Conservation (phyloP, 2,797 vertebrate genomes). For the Rhinogobio ventralis region DNA sequence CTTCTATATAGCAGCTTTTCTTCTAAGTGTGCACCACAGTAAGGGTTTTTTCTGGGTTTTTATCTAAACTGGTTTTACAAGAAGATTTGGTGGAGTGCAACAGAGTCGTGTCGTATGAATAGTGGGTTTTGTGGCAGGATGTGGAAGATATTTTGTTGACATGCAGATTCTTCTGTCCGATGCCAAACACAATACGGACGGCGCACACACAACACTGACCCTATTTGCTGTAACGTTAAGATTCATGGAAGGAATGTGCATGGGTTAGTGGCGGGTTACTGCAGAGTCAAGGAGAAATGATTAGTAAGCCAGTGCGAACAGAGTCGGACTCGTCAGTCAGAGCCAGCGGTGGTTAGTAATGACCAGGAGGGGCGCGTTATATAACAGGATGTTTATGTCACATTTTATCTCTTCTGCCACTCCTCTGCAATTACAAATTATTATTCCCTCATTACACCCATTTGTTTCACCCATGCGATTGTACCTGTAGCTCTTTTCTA, state of each 20-base stretch:
- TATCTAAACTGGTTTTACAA: not conserved
- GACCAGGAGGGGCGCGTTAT: not conserved
- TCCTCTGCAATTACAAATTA: slow-evolving; percentile 11
- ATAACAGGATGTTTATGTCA: slow-evolving; percentile 18
- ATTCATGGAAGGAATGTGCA: not conserved
- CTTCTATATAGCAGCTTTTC: not conserved
- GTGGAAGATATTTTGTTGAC: slow-evolving; percentile 14
- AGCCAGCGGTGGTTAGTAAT: not conserved
- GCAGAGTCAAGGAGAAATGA: not conserved
- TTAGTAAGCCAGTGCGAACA: slow-evolving; percentile 15
- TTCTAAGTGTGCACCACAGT: not conserved
- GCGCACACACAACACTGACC: not conserved
- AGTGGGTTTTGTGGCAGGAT: not conserved
- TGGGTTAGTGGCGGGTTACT: not conserved
- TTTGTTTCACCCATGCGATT: not conserved
- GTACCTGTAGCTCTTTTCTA: not conserved
- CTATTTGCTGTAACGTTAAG: not conserved
- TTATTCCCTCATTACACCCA: slow-evolving; percentile 14
- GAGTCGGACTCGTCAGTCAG: not conserved
- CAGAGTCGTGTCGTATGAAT: not conserved
- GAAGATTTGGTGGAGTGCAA: not conserved
- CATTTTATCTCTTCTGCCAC: not conserved
- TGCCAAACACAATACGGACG: not conserved
- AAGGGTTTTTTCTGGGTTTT: not conserved
- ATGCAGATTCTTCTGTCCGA: not conserved